A percentile compares a stretch with the other conserved stretches of the same genome.
phyloP scores from a whole-genome alignment of 2,888 invertebrate genomes.

The Hyppa rectilinea region DNA sequence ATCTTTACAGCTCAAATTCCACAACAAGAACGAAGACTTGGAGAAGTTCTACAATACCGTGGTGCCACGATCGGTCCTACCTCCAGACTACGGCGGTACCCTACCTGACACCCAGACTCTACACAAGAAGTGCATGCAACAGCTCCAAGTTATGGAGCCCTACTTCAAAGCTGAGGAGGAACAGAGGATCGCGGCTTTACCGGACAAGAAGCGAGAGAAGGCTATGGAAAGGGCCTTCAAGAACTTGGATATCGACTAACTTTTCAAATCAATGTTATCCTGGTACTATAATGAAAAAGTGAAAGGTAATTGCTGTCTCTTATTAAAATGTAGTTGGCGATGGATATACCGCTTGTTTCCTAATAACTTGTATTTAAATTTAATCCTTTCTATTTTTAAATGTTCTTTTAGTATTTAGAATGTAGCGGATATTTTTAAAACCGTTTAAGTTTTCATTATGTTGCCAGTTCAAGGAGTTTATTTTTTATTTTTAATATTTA shows the following conservation, averaged over 20 bases:
- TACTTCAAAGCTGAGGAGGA: slow-evolving; percentile 86
- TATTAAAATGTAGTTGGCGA: slow-evolving; percentile 27
- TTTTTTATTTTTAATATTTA: too few species aligned
- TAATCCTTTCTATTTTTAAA: slow-evolving; percentile 24
- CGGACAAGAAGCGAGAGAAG: slow-evolving; percentile 84
- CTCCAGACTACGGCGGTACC: slow-evolving; percentile 92
- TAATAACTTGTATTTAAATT: slow-evolving; percentile 25
- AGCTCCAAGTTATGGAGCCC: slow-evolving; percentile 78
- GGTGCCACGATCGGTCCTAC: slow-evolving; percentile 90
- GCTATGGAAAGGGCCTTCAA: slow-evolving; percentile 93
- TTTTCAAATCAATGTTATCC: slow-evolving; percentile 13
- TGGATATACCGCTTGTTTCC: slow-evolving; percentile 16
- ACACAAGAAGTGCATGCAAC: slow-evolving; percentile 84
- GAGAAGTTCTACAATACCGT: slow-evolving; percentile 90
- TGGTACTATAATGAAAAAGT: slow-evolving; percentile 49
- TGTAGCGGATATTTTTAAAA: slow-evolving; percentile 2
- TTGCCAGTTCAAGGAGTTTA: slow-evolving; percentile 18
- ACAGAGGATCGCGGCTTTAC: slow-evolving; percentile 82
- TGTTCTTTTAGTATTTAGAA: slow-evolving; percentile 6
- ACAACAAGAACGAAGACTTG: slow-evolving; percentile 89
- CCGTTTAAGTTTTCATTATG: slow-evolving; percentile 37
- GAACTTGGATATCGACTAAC: slow-evolving; percentile 93
- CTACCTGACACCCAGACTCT: slow-evolving; percentile 86
- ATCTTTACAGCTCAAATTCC: slow-evolving; percentile 91
- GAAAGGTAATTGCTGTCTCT: slow-evolving; percentile 31